These are phyloP conservation scores for Piliocolobus tephrosceles DNA, from an alignment of 2,113 vertebrate species.

Conservation along the genomic window DNA sequence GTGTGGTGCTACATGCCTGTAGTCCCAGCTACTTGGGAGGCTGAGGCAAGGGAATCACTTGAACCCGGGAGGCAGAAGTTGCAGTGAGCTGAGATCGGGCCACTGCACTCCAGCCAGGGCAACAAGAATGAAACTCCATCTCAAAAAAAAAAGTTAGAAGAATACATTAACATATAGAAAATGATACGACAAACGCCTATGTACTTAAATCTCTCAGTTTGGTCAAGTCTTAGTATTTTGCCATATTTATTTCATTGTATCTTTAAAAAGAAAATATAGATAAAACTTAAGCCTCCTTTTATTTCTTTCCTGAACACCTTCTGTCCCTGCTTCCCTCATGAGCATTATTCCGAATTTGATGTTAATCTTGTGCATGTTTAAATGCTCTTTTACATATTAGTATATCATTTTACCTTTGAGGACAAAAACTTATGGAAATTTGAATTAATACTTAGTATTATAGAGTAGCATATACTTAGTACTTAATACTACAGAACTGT, in stretches of 20 bases:
- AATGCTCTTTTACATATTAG: background rate
- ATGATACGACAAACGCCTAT: background rate
- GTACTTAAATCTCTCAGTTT: background rate
- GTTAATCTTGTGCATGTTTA: background rate
- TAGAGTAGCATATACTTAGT: background rate
- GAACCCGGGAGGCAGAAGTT: too few species aligned
- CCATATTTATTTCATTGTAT: background rate
- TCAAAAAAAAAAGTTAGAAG: background rate
- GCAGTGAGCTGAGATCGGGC: too few species aligned
- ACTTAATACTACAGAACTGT: background rate
- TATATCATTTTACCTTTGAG: background rate
- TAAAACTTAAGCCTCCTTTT: background rate
- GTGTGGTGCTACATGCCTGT: fast-evolving
- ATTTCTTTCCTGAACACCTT: background rate
- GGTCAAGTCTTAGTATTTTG: background rate
- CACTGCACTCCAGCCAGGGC: too few species aligned
- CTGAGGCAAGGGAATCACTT: too few species aligned
- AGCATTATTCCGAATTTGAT: background rate
- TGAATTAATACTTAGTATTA: background rate
- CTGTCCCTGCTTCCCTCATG: background rate
- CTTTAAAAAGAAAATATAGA: background rate
- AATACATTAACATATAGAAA: background rate
- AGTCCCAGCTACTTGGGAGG: too few species aligned
- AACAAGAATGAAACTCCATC: too few species aligned
- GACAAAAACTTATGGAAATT: background rate